Percentiles rank a stretch among this genome's conserved stretches.
Conservation (phyloP, 2,888 invertebrate species). For the Eurytoma californica region DNA sequence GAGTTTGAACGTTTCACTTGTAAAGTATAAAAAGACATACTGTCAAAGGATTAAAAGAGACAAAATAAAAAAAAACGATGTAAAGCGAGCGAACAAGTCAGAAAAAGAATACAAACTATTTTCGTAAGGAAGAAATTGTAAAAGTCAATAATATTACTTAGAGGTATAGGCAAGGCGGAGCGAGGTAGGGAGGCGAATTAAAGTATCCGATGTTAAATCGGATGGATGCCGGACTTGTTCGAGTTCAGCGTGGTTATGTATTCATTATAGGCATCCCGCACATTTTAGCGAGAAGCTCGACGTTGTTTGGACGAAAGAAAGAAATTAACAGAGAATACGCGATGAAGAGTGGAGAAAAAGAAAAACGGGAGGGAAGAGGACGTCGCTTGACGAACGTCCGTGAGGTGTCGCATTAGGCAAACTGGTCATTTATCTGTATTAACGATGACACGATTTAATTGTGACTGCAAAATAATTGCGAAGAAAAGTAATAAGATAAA, state of each 20-base stretch:
- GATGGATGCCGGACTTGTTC: slow-evolving; percentile 13
- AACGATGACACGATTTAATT: slow-evolving; percentile 18
- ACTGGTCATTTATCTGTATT: slow-evolving; percentile 13
- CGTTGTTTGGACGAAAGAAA: slow-evolving; percentile 29
- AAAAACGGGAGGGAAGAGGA: neutral
- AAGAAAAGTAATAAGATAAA: slow-evolving; percentile 9
- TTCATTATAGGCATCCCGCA: slow-evolving; percentile 37
- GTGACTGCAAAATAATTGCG: neutral
- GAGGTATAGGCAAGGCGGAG: slow-evolving; percentile 55
- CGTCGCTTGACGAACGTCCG: slow-evolving; percentile 28
- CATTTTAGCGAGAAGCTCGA: slow-evolving; percentile 35
- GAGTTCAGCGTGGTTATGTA: slow-evolving; percentile 47
- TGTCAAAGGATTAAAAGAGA: slow-evolving; percentile 18
- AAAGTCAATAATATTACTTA: slow-evolving; percentile 72
- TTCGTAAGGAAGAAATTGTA: slow-evolving; percentile 73
- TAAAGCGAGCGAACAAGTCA: neutral
- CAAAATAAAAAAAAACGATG: neutral
- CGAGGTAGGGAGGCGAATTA: slow-evolving; percentile 29
- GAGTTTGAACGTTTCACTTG: slow-evolving; percentile 54
- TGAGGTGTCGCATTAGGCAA: slow-evolving; percentile 18
- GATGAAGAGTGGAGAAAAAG: slow-evolving; percentile 1
- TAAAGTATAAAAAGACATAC: slow-evolving; percentile 65
- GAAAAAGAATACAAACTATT: slow-evolving; percentile 69
- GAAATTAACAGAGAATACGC: neutral
- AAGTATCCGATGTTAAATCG: neutral